phyloP scores from a whole-genome alignment of 2,113 vertebrate species.

The Periophthalmodon schlosseri region DNA sequence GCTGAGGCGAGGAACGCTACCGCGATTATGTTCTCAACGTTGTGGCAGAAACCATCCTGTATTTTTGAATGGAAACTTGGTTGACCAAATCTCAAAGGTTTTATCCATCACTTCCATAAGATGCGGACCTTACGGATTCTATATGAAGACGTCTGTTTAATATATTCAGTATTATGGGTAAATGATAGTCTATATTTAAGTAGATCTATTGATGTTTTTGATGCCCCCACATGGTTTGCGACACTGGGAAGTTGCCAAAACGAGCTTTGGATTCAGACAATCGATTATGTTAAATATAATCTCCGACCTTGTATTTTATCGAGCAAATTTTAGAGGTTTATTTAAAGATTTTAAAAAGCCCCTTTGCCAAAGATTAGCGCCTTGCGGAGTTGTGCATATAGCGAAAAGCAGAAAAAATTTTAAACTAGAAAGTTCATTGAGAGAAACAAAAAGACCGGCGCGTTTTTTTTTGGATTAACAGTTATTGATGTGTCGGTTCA shows the following conservation, averaged over 20 bases:
- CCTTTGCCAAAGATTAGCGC: conserved; percentile 32
- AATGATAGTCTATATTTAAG: conserved; percentile 1
- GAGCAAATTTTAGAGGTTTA: background rate
- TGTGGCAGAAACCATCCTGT: background rate
- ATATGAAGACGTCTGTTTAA: conserved; percentile 34
- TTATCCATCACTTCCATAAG: conserved; percentile 22
- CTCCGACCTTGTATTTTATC: background rate
- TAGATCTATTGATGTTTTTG: background rate
- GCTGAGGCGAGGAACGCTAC: background rate
- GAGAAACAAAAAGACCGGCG: no score
- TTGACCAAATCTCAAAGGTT: conserved; percentile 15
- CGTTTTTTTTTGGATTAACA: no score
- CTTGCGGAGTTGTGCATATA: conserved; percentile 21
- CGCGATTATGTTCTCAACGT: no score
- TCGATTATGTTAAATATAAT: conserved; percentile 22
- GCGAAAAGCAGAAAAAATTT: background rate
- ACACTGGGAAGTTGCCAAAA: conserved; percentile 22
- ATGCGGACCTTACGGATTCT: conserved; percentile 12
- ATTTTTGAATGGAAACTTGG: conserved; percentile 26
- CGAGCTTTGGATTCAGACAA: conserved; percentile 37
- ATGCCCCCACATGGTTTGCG: background rate
- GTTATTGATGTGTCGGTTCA: no score
- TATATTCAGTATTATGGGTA: conserved; percentile 36
- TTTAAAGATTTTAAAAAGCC: conserved; percentile 3
- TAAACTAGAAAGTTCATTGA: no score